A percentile compares a stretch with the other conserved stretches of the same genome.
These are phyloP conservation scores for Pristiophorus japonicus DNA, from an alignment of 2,113 vertebrate species.

Conservation along the genomic window DNA sequence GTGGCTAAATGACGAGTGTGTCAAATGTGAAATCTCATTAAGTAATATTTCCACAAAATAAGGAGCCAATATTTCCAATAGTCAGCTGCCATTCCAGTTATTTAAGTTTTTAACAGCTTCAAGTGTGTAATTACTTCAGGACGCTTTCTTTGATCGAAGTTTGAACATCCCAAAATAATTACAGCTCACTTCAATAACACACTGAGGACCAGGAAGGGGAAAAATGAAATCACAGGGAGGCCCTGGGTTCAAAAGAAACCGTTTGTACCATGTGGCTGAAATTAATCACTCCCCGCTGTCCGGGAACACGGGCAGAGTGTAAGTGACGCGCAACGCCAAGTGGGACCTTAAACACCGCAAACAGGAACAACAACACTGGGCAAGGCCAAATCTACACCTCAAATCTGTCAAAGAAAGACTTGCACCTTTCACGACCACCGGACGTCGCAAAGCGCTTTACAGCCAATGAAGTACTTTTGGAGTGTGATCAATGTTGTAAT, in stretches of 20 bases:
- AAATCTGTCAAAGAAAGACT: neutral
- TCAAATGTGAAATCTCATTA: neutral
- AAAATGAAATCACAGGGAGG: neutral
- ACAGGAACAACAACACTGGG: no score
- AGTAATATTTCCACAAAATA: neutral
- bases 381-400: no score
- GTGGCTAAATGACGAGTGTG: neutral
- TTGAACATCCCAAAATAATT: neutral
- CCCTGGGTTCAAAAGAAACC: neutral
- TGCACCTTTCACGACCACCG: no score
- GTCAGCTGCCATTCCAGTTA: neutral
- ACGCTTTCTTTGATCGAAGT: neutral
- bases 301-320: neutral
- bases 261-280: neutral
- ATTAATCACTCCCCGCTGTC: neutral
- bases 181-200: neutral
- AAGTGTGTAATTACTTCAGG: neutral
- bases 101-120: neutral
- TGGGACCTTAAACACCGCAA: no score
- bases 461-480: no score
- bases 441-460: no score
- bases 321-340: neutral
- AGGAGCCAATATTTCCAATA: neutral
- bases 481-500: no score
- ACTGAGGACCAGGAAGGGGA: neutral